These are phyloP conservation scores for Hypotaenidia okinawae DNA, from an alignment of 2,797 vertebrate genomes.

Conservation along the genomic window DNA sequence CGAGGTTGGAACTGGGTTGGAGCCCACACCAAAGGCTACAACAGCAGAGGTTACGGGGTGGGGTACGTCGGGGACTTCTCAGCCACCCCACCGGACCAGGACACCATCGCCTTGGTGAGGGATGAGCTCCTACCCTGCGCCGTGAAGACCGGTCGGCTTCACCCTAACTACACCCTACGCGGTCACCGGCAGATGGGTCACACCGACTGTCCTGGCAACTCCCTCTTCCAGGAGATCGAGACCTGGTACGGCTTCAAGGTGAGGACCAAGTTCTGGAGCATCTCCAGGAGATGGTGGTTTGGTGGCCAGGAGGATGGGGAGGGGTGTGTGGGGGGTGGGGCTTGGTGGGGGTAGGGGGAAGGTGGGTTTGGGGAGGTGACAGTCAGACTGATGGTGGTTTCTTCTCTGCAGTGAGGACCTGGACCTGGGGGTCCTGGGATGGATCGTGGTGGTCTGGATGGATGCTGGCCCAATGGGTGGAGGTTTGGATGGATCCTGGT, in stretches of 20 bases:
- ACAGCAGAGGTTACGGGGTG: constrained; percentile 83
- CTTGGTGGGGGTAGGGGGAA: too few species aligned
- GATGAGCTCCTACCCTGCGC: constrained; percentile 80
- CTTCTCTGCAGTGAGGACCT: not conserved
- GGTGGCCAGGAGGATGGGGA: not conserved
- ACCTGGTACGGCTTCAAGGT: constrained; percentile 83
- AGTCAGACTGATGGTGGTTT: not conserved
- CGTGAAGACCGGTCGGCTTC: constrained; percentile 70
- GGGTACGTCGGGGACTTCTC: constrained; percentile 89
- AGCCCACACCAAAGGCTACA: constrained; percentile 85
- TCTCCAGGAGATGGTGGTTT: too few species aligned
- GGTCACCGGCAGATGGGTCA: constrained; percentile 87
- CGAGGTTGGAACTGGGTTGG: constrained; percentile 85
- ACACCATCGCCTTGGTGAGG: constrained; percentile 75
- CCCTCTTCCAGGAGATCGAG: constrained; percentile 83
- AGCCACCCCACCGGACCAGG: constrained; percentile 62
- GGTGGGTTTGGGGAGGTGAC: not conserved
- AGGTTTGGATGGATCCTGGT: not conserved
- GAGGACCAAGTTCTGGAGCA: not conserved
- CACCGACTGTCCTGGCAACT: constrained; percentile 85
- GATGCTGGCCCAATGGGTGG: not conserved
- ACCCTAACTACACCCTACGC: constrained; percentile 75
- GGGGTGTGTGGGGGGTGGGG: too few species aligned
- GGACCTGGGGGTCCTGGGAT: too few species aligned
- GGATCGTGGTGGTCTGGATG: not conserved